Base-by-base conservation (phyloP, 2,888 invertebrate genomes). In the Penaeus monodon region DNA sequence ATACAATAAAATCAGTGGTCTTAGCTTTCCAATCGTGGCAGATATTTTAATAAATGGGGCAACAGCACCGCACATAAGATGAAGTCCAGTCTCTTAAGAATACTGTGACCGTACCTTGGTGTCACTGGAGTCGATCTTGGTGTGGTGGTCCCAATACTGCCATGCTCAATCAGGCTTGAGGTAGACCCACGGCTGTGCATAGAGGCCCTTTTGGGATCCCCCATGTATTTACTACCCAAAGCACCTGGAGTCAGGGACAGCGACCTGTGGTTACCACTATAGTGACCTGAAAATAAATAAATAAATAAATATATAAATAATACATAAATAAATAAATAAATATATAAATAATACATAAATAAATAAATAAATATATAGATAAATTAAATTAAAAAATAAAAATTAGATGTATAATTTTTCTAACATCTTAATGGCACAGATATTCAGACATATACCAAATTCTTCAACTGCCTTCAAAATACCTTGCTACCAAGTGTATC, bases 161-260 rank as follows among this genome's bases (percentile, higher is more conserved):
- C 94, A 92, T 95, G 95, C 92, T 96, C 96, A 91, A 96, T 94
- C 91, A 96, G 93, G 93, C 97, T 97, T 90, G 97, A 97, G 77
- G 97, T 97, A 93, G 97, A 97, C 91, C 97, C 97, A 90, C 97
- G 95, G 92, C 97, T 97, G 93, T 97, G 97, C 93, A 97, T 95
- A 92, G 97, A 97, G 93, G 97, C 97, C 89, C 97, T 94, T 92
- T 97, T 97, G 93, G 97, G 87, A 49, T 89, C 89, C 8, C 82
- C 65, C 22, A 74, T 80, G 65, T 88, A 88, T 63, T 88, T 88
- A 65, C 84, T 81, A 94, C 93, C 90, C 91, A 92, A 82, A 27
- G 91, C 91, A n/a, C 91, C 91, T 0, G 91, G 91, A 27, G 91
- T 91, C 84, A 91, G 90, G 14, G 91, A 91, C 38, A 90, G 77